phyloP scores from a whole-genome alignment of 2,888 invertebrate species.

The Ophion slaviceki region DNA sequence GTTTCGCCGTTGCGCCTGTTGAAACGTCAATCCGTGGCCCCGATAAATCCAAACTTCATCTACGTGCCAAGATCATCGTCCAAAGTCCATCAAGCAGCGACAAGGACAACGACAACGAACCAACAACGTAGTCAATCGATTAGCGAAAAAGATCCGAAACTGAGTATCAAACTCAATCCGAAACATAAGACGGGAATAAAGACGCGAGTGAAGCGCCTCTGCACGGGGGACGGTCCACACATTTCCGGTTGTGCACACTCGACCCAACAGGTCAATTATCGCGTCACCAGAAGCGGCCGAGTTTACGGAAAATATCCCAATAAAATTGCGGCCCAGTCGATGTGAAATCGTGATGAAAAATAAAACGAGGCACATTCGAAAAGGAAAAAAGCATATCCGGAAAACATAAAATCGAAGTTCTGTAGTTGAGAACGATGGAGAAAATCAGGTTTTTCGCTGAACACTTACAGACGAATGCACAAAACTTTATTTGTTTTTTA shows the following conservation, averaged over 20 bases:
- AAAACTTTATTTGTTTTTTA: constrained; percentile 19
- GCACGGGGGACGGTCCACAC: constrained; percentile 78
- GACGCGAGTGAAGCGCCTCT: constrained; percentile 76
- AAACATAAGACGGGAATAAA: constrained; percentile 73
- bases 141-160: constrained; percentile 50
- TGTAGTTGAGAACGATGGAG: not conserved
- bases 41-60: constrained; percentile 35
- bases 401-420: constrained; percentile 10
- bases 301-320: constrained; percentile 80
- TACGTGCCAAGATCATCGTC: constrained; percentile 34
- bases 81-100: constrained; percentile 41
- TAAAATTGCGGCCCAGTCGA: constrained; percentile 67
- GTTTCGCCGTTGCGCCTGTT: constrained; percentile 75
- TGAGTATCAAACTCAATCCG: constrained; percentile 66
- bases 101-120: constrained; percentile 43
- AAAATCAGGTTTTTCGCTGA: not conserved
- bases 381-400: constrained; percentile 6
- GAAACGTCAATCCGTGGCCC: constrained; percentile 54
- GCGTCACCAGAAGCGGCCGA: constrained; percentile 80
- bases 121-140: constrained; percentile 31
- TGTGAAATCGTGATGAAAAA: constrained; percentile 42
- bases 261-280: constrained; percentile 76
- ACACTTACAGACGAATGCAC: not conserved
- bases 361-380: constrained; percentile 11
- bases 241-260: constrained; percentile 67